phyloP scores from a whole-genome alignment of 2,113 vertebrate genomes.

The Capra hircus region DNA sequence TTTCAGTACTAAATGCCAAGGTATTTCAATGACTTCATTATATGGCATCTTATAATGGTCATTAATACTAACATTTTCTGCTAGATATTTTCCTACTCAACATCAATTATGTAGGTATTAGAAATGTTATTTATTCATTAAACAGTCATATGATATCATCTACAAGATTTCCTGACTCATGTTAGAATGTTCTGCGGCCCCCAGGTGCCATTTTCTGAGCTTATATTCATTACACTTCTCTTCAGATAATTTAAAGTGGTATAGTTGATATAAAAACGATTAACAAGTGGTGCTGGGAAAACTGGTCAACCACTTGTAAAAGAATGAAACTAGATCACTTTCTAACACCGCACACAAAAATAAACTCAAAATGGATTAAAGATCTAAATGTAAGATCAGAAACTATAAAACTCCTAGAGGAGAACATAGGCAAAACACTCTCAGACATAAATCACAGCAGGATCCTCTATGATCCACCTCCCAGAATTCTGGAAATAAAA shows the following conservation, averaged over 20 bases:
- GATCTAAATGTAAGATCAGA: too few species aligned
- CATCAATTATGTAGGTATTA: background rate
- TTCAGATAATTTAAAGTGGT: background rate
- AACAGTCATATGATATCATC: background rate
- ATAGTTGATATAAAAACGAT: background rate
- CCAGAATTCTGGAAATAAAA: too few species aligned
- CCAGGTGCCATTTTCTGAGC: constrained; percentile 7
- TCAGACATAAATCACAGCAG: too few species aligned
- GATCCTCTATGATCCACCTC: too few species aligned
- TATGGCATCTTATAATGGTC: background rate
- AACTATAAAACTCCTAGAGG: too few species aligned
- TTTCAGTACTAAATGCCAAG: background rate
- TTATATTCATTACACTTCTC: constrained; percentile 39
- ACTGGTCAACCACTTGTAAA: too few species aligned
- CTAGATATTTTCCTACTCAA: background rate
- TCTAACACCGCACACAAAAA: too few species aligned
- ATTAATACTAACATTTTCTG: constrained; percentile 14
- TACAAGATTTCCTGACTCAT: constrained; percentile 21
- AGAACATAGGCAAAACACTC: too few species aligned
- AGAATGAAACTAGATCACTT: too few species aligned
- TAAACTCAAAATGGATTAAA: too few species aligned
- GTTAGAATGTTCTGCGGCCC: background rate
- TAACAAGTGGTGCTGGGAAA: background rate
- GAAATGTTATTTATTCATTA: constrained; percentile 20
- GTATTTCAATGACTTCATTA: constrained; percentile 10